Evolutionary conservation across 2,888 invertebrate species (phyloP).

Genomic region (Nephrotoma guestfalica): DNA sequence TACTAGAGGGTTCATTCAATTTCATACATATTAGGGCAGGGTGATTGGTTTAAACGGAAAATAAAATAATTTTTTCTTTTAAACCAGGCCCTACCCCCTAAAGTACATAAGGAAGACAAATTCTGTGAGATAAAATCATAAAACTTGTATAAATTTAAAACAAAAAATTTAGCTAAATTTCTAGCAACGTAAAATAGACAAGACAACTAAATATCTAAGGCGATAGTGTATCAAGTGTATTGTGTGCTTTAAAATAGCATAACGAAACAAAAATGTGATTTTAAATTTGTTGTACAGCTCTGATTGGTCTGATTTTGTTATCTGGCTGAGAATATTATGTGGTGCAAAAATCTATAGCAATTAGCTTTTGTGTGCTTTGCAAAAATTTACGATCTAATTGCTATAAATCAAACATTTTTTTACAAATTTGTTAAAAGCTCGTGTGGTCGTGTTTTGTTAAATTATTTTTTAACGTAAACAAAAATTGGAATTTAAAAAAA

Average conservation of each 20-base stretch:
- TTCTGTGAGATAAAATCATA: neutral
- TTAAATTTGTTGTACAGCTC: neutral
- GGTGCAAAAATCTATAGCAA: neutral
- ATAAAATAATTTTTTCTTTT: neutral
- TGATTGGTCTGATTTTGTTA: slow-evolving; percentile 4
- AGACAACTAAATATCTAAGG: neutral
- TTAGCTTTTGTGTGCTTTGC: neutral
- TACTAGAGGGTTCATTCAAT: neutral
- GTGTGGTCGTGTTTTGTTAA: neutral
- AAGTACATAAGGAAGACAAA: neutral
- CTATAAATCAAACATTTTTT: neutral
- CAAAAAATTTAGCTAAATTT: neutral
- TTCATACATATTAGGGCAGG: neutral
- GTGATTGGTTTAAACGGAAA: neutral
- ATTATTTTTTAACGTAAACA: neutral
- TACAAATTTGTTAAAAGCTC: neutral
- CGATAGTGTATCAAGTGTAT: neutral
- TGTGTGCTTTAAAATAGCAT: neutral
- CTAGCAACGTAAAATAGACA: neutral
- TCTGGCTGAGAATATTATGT: slow-evolving; percentile 1
- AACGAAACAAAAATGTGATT: neutral
- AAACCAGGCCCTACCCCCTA: neutral
- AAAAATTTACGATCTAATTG: neutral
- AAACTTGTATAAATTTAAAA: neutral
- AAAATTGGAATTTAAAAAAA: neutral